Base-by-base conservation (phyloP, 2,113 vertebrate genomes). In the Montifringilla adamsi region DNA sequence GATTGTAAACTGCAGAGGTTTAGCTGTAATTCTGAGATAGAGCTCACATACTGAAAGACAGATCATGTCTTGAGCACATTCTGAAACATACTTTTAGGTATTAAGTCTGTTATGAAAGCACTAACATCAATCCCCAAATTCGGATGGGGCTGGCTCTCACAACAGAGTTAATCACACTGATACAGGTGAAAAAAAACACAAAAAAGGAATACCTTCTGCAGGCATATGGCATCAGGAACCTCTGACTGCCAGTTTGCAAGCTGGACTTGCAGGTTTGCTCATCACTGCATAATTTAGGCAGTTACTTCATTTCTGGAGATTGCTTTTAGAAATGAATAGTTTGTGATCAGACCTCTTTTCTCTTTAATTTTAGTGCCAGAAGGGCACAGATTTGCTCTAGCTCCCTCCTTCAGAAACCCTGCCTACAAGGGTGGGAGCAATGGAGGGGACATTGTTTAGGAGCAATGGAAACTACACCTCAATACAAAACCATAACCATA, bases 21-120 rank as follows among this genome's bases (percentile, higher is more conserved):
- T 86, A 95, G 64, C 76, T 78, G 69, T 86, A 92, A 95, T 89
- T 95, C 77, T 56, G 37, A 90, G 94, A 81, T 21, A 92, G 73
- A 89, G 73, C 68, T 94, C 82, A 72, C 22, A 39, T 22, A 39
- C 24, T 78, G 66, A 67, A 93, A 84, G 91, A 63, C 59, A 87
- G 62, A 76, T 91, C 78, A 67, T 93, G 87, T 73, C 91, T 91
- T 6, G 0, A 86, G 79, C 35, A 72, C 28, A 81, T 64, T 77
- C 76, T 84, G 79, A 84, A 93, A 88, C 27, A 44, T 24, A 27
- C 26, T 77, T 80, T n/a, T 41, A 70, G 52, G 47, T 37, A 88
- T 92, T 88, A 84, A 64, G 77, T 81, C 72, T 77, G 16, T 88
- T 70, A 35, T 31, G 27, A 69, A 90, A 74, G 50, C 67, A 50